Base-by-base conservation (phyloP, 2,888 invertebrate genomes). In the Serripes groenlandicus region DNA sequence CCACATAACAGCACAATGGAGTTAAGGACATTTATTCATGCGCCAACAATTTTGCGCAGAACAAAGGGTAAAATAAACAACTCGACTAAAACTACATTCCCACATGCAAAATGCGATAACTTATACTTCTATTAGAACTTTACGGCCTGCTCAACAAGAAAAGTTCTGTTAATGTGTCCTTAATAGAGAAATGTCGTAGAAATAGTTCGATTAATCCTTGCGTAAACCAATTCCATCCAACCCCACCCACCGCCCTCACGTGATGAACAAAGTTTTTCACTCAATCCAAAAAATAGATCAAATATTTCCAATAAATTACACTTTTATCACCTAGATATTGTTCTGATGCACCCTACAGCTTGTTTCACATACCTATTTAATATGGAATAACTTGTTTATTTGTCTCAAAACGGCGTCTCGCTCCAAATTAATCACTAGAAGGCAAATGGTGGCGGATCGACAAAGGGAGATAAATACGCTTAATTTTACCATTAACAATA, bases 231-330 rank as follows among this genome's bases (percentile, higher is more conserved):
- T 66, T 66, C 42, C 15, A 26, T 42, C 9, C 26, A 66, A 37
- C 66, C 66, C 66, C 66, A 42, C 66, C 66, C 66, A 66, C 42
- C 66, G 11, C 66, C 21, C 42, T 66, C 37, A 66, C 42, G 66
- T 34, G 35, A 11, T 66, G 35, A 26, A n/a, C 23, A 1, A 56
- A 37, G 23, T n/a, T 66, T 66, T 66, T 66, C 42, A 9, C 34
- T 1, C 15, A 42, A 66, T 42, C 42, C 23, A 1, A 26, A 37
- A n/a, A 26, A 37, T 5, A 26, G 18, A 26, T n/a, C 15, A 1
- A 26, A 26, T 37, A 42, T 42, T 26, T 3, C 28, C 3, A 42
- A 37, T 15, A 42, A 0, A 66, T 23, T n/a, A 37, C 42, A 66
- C 28, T 34, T 15, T 34, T 26, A 15, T 2, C 9, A 9, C 5